phyloP scores from a whole-genome alignment of 2,113 vertebrate genomes.

The Diglossa brunneiventris region DNA sequence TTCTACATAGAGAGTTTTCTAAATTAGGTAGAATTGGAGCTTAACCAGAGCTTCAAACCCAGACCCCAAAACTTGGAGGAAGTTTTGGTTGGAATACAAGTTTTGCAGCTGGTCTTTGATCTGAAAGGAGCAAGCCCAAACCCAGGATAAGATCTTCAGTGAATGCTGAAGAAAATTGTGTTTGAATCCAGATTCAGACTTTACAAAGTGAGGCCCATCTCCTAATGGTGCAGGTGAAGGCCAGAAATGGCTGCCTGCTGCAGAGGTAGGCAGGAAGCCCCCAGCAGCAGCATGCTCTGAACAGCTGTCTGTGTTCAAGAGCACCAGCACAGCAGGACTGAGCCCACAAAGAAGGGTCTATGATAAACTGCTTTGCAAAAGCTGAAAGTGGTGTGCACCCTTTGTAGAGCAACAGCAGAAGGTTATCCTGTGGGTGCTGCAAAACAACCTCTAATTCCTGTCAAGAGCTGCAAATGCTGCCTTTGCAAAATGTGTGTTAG shows the following conservation, averaged over 20 bases:
- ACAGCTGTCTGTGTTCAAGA: background rate
- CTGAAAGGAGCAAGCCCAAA: background rate
- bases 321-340: background rate
- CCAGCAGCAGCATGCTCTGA: background rate
- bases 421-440: background rate
- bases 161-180: background rate
- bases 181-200: background rate
- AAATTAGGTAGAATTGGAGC: background rate
- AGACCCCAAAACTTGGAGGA: background rate
- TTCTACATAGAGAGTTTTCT: background rate
- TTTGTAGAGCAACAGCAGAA: background rate
- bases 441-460: conserved; percentile 24
- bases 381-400: background rate
- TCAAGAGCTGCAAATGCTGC: background rate
- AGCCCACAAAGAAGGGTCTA: background rate
- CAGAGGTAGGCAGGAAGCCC: background rate
- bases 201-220: background rate
- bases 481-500: background rate
- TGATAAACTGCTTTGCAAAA: background rate
- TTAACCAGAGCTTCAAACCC: background rate
- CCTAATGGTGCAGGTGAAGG: background rate
- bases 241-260: background rate
- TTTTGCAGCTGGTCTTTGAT: background rate
- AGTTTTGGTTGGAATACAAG: background rate
- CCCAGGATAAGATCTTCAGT: background rate